Evolutionary conservation across 1,140 invertebrate genomes (phyloP), one percentile per base, ranked within the genome.

Genomic region (Rhopalosiphum padi): DNA sequence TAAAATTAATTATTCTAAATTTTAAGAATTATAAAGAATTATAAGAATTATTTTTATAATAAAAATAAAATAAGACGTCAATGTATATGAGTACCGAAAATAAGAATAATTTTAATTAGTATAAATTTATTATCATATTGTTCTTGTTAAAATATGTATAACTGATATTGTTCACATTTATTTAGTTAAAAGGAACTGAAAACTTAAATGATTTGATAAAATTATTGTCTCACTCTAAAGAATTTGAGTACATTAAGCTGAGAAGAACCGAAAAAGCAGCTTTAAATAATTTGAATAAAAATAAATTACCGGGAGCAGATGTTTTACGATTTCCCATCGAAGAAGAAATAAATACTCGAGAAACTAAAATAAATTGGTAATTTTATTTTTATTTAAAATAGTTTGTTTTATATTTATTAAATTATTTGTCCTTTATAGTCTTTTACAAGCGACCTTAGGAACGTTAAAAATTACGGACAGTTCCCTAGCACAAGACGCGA

Each of bases 291-390:
- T 94, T 97, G 0, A 97, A 97, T 95, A 96, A 96, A 94, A 96
- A 96, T 94, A 53, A 93, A 93, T 96, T 96, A 94, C 95, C 95
- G 21, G 95, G 95, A 85, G 43, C 46, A 37, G 94, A 95, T 68
- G 95, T 95, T 4, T 96, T 97, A 35, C 95, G 97, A 22, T 97
- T 96, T 94, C 96, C 96, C 22, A 95, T 97, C 94, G 95, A 96
- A 89, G 96, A 96, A 43, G 96, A 96, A 94, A 96, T 97, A 60
- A 96, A 95, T 93, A 96, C 96, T 30, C 95, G 95, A 92, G 96
- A 96, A 93, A 96, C 97, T 96, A 97, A 97, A 95, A 95, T 97
- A 8, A 97, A 96, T 94, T 97, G 96, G 97, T 97, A 95, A 95
- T 94, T 46, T 87, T 55, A 11, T 60, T 18, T 55, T n/a, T 7